Base-by-base conservation (phyloP, 2,888 invertebrate genomes). In the Drosophila meridionalis region DNA sequence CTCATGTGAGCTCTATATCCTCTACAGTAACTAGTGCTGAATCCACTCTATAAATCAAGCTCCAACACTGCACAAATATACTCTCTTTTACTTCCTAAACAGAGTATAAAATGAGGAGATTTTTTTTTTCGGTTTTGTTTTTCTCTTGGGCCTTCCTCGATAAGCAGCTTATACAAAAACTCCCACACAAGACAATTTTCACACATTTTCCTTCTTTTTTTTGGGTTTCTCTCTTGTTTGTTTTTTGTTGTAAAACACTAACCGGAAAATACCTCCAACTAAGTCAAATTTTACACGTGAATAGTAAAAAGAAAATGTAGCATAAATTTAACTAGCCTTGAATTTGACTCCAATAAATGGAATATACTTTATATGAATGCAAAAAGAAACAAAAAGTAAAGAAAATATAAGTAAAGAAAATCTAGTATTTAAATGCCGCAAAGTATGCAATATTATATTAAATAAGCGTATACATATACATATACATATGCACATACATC, bases 391-490 rank as follows among this genome's bases (percentile, higher is more conserved):
- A 55, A 68, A 65, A 65, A 38, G 20, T n/a, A 68, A 71, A 7
- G 1, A 1, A 4, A 20, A 26, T 26, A 6, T 4, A 26, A 34
- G 26, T 0, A 36, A 40, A 9, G 40, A 75, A 70, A 61, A 36
- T 55, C 36, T 87, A 89, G 90, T 89, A 66, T 71, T 56, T 83
- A 88, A 78, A 86, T 69, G 81, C 89, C 90, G 75, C 90, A 90
- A 88, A 90, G 87, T 86, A 90, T 86, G 89, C 90, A 87, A 87
- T 83, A 87, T 86, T 90, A 83, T 78, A 86, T 71, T 86, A 84
- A 59, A 69, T 69, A 85, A 68, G 66, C 58, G 73, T 64, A 74
- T 77, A 65, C 58, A 73, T 50, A 59, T 62, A 61, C 34, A 52
- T 52, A 52, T 52, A 52, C 52, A 52, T 52, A 34, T 20, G 20